Base-by-base conservation (phyloP, 2,797 vertebrate species). In the Eleutherodactylus coqui region DNA sequence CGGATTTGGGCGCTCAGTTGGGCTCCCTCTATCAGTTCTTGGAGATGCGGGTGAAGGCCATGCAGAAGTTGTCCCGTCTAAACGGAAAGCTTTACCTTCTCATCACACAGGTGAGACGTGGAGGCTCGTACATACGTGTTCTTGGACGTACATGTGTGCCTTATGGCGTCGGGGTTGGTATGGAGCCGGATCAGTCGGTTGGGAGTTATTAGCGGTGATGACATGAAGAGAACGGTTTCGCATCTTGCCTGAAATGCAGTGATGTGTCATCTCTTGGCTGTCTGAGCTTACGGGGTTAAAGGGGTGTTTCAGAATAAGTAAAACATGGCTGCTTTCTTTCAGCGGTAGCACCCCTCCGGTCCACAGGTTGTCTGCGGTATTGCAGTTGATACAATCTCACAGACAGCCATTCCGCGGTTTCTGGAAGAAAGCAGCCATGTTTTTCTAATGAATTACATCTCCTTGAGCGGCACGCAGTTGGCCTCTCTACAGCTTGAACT, bases 61-160 rank as follows among this genome's bases (percentile, higher is more conserved):
- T 97, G 87, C 96, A 98, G 89, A 99, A 97, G 89, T 94, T 99
- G 72, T 96, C 95, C 3, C 97, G 96, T 79, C 95, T 99, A 51
- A 95, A 98, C 0, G 98, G 98, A 77, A 99, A 99, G 76, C 96
- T 99, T n/a, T 96, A 96, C 89, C 97, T 99, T 89, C 94, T 99
- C 2, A 94, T 95, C 88, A 96, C 96, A 60, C 97, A 99, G 94
- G 98, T 99, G 79, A 93, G 92, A n/a, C n/a, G n/a, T n/a, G n/a
- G n/a, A n/a, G n/a, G n/a, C n/a, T n/a, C n/a, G n/a, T n/a, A n/a
- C n/a, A n/a, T n/a, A n/a, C n/a, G n/a, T n/a, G n/a, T n/a, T n/a
- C n/a, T n/a, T n/a, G n/a, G n/a, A n/a, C n/a, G n/a, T n/a, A n/a
- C n/a, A n/a, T n/a, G n/a, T n/a, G n/a, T n/a, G n/a, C n/a, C n/a